Evolutionary conservation across 2,797 vertebrate genomes (phyloP).

Genomic region (Acestrorhynchus altus): DNA sequence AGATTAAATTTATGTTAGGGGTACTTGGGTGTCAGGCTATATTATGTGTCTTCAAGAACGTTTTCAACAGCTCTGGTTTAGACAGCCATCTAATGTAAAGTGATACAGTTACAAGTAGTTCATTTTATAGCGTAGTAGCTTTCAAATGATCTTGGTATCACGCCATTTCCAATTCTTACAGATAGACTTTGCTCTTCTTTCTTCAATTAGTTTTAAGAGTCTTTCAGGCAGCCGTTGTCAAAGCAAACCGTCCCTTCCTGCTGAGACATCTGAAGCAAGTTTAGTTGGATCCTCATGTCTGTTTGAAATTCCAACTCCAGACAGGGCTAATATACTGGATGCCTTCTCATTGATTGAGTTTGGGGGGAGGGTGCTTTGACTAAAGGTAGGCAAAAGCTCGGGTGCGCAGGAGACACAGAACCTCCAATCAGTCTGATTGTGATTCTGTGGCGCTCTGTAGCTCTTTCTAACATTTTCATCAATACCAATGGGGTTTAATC

Average conservation of each 20-base stretch:
- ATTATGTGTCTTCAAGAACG: too few relatives aligned
- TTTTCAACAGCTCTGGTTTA: too few relatives aligned
- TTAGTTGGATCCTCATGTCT: slow-evolving; percentile 45
- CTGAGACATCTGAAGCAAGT: slow-evolving; percentile 61
- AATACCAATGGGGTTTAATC: slow-evolving; percentile 79
- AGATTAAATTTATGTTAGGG: too few relatives aligned
- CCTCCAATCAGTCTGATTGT: slow-evolving; percentile 66
- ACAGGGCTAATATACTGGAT: slow-evolving; percentile 70
- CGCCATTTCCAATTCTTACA: background rate
- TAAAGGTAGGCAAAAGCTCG: slow-evolving; percentile 67
- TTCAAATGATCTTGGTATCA: background rate
- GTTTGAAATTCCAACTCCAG: slow-evolving; percentile 68
- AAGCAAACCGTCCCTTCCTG: slow-evolving; percentile 60
- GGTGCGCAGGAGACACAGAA: slow-evolving; percentile 56
- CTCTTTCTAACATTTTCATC: slow-evolving; percentile 71
- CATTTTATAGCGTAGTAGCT: background rate
- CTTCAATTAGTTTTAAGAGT: slow-evolving; percentile 81
- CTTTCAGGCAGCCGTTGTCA: slow-evolving; percentile 65
- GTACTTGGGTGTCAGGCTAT: too few relatives aligned
- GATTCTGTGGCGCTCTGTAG: slow-evolving; percentile 65
- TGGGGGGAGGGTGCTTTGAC: slow-evolving; percentile 63
- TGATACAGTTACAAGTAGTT: background rate
- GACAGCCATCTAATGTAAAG: background rate
- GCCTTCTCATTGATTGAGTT: slow-evolving; percentile 72
- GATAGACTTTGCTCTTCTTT: slow-evolving; percentile 58